phyloP scores from a whole-genome alignment of 2,888 invertebrate species.

The Pyrrhia umbra region DNA sequence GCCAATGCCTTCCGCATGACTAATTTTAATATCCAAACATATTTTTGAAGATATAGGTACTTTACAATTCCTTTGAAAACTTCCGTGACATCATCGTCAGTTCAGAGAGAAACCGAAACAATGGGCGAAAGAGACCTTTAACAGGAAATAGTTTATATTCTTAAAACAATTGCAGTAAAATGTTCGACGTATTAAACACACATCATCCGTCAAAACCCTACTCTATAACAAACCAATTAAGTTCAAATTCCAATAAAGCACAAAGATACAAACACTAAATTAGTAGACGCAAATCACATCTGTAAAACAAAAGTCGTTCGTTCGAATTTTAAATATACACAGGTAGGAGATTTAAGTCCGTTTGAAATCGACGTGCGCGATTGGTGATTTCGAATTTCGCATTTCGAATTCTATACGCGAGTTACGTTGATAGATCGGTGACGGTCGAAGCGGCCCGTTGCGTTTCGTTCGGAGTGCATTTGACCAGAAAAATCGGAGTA shows the following conservation, averaged over 20 bases:
- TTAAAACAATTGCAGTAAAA: constrained; percentile 84
- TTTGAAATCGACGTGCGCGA: constrained; percentile 78
- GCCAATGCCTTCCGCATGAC: constrained; percentile 48
- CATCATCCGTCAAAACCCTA: constrained; percentile 54
- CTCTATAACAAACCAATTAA: constrained; percentile 53
- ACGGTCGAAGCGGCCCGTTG: constrained; percentile 75
- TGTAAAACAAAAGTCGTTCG: constrained; percentile 79
- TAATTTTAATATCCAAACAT: constrained; percentile 46
- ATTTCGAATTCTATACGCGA: constrained; percentile 87
- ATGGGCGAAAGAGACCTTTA: constrained; percentile 82
- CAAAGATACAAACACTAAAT: constrained; percentile 36
- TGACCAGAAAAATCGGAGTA: constrained; percentile 87
- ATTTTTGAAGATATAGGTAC: constrained; percentile 58
- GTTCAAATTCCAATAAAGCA: constrained; percentile 55
- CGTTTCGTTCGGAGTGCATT: constrained; percentile 78
- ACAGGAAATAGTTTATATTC: constrained; percentile 89
- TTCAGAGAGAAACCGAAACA: constrained; percentile 81
- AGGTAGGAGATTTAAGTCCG: constrained; percentile 75
- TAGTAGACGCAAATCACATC: constrained; percentile 71
- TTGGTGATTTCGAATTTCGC: constrained; percentile 81
- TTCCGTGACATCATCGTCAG: constrained; percentile 80
- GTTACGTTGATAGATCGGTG: constrained; percentile 85
- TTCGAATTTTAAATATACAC: constrained; percentile 81
- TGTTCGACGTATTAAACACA: constrained; percentile 65
- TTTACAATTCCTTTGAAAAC: constrained; percentile 74